Evolutionary conservation across 64 coral and sea anemone species (phyloP), one percentile per base, ranked within the genome.

Genomic region (Stichodactyla mertensii): DNA sequence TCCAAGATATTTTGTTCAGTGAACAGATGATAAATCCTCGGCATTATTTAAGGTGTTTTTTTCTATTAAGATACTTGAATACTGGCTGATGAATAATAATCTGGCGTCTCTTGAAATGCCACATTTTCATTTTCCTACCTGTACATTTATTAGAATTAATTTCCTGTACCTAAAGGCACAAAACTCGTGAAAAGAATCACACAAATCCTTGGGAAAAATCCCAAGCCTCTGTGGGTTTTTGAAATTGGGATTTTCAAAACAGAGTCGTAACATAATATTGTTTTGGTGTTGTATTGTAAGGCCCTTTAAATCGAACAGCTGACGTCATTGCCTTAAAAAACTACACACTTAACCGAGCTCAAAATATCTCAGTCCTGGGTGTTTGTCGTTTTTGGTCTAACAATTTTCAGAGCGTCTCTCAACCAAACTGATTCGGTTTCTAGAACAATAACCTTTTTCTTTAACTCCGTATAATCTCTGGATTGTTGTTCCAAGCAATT

Each of bases 351-450:
- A 28, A 9, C 19, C 20, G 19, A 8, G 69, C 27, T 24, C n/a
- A 71, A 74, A 31, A 31, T 58, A 58, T 28, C 7, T 28, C 22
- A 19, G 61, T 19, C 61, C 52, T n/a, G 87, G 53, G 8, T 82
- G 77, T 83, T 78, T 94, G 27, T 81, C 88, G 18, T 90, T 54
- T 23, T 57, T 81, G 11, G 23, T 9, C 91, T 79, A 16, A 92
- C 90, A 77, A 95, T 95, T 55, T 92, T 89, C 54, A 95, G 55
- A 23, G 94, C 94, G 22, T 95, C 94, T 87, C 89, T 90, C 20
- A 96, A 84, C 91, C 94, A 96, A 7, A 51, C 89, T 5, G 87
- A 87, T 26, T 96, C 91, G 10, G 91, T 93, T 71, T 96, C 91
- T 28, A 87, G 70, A 16, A 93, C 85, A 81, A 96, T 80, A 79